Conservation (phyloP, 30 jellyfish, hydroid and myxozoan genomes). For the Morbakka virulenta region DNA sequence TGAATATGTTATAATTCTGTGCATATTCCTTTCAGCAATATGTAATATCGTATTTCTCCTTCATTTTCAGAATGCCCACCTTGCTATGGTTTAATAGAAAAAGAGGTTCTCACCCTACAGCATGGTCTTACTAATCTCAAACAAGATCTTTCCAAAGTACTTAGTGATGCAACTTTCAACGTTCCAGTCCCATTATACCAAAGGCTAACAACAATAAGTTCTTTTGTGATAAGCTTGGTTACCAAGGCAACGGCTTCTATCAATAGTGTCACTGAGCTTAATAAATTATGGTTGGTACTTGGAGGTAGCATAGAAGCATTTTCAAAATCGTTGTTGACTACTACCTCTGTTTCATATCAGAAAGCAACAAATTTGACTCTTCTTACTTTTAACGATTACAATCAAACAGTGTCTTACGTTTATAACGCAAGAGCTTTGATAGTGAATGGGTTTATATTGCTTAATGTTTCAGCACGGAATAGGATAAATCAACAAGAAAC, state of each 20-base stretch:
- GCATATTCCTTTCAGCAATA: too few species aligned
- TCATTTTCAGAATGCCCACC: slow-evolving; percentile 87
- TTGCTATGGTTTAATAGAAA: slow-evolving; percentile 80
- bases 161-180: slow-evolving; percentile 19
- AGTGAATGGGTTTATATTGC: slow-evolving; percentile 44
- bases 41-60: too few species aligned
- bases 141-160: slow-evolving; percentile 23
- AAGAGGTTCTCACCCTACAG: slow-evolving; percentile 59
- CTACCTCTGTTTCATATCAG: slow-evolving; percentile 27
- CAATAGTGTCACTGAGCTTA: slow-evolving; percentile 41
- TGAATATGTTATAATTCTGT: too few species aligned
- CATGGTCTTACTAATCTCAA: slow-evolving; percentile 44
- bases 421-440: slow-evolving; percentile 44
- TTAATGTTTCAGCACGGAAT: slow-evolving; percentile 51
- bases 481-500: slow-evolving; percentile 68
- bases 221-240: slow-evolving; percentile 10
- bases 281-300: slow-evolving; percentile 59
- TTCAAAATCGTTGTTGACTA: slow-evolving; percentile 29
- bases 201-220: slow-evolving; percentile 47
- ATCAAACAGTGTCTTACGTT: slow-evolving; percentile 60
- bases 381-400: slow-evolving; percentile 52
- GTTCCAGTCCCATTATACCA: slow-evolving; percentile 75
- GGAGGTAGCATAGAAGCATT: slow-evolving; percentile 41
- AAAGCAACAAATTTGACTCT: slow-evolving; percentile 14
- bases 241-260: slow-evolving; percentile 49